Percentiles rank a stretch among this genome's conserved stretches.
phyloP scores from a whole-genome alignment of 2,113 vertebrate species.

The Neolamprologus sp. region DNA sequence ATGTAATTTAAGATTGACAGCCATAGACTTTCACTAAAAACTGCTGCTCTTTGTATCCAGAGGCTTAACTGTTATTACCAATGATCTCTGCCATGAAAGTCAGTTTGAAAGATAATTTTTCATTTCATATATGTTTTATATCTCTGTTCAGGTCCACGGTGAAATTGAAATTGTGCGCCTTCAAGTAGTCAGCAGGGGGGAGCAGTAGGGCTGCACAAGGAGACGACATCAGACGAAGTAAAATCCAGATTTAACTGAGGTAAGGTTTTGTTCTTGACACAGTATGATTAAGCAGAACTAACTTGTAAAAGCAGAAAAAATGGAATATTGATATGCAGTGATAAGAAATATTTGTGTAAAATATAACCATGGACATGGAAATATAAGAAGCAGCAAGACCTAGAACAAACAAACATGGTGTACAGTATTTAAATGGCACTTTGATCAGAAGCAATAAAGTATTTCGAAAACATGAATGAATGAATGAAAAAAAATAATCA shows the following conservation, averaged over 20 bases:
- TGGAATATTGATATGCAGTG: background rate
- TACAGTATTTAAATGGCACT: background rate
- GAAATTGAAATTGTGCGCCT: background rate
- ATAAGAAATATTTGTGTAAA: background rate
- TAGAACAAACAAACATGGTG: background rate
- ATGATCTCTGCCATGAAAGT: background rate
- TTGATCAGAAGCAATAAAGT: background rate
- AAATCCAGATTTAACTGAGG: background rate
- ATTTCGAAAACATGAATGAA: background rate
- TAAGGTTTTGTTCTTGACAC: background rate
- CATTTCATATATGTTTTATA: background rate
- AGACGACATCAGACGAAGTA: background rate
- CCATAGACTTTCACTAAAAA: background rate
- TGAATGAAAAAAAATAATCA: background rate
- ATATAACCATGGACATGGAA: background rate
- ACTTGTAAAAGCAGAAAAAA: background rate
- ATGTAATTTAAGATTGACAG: background rate
- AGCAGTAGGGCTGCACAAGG: background rate
- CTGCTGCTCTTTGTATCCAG: background rate
- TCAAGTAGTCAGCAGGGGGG: background rate
- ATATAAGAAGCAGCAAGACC: background rate
- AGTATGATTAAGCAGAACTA: background rate
- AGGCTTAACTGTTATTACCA: background rate
- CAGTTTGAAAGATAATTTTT: background rate
- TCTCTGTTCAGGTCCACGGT: background rate